phyloP scores from a whole-genome alignment of 1,140 invertebrate species.

The Ostrea edulis region DNA sequence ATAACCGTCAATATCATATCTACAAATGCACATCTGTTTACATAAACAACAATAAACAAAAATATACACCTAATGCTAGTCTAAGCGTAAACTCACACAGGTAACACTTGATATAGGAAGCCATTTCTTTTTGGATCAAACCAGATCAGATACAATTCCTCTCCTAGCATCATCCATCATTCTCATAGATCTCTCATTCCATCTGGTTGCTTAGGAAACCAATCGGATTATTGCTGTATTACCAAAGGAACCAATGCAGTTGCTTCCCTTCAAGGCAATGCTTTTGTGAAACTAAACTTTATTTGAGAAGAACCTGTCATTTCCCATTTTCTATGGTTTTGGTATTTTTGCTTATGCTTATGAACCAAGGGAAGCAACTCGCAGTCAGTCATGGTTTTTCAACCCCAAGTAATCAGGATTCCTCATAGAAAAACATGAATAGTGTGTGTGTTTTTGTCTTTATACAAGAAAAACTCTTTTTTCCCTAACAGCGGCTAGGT shows the following conservation, averaged over 20 bases:
- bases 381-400: background rate
- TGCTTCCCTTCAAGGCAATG: constrained; percentile 12
- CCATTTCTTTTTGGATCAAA: background rate
- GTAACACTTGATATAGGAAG: no score
- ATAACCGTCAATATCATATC: background rate
- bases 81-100: no score
- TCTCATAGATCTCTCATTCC: no score
- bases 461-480: constrained; percentile 39
- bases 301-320: background rate
- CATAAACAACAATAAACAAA: background rate
- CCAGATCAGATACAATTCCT: no score
- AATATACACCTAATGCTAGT: no score
- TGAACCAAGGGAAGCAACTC: constrained; percentile 2
- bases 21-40: background rate
- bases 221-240: background rate
- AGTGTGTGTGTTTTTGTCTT: constrained; percentile 14
- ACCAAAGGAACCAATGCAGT: background rate
- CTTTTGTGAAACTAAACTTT: background rate
- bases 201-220: no score
- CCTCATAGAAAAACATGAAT: background rate
- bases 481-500: constrained; percentile 57
- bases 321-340: background rate
- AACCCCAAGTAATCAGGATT: background rate
- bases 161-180: no score
- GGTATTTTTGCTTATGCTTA: background rate